Conservation (phyloP, 2,797 vertebrate species). For the Taenioides sp. region DNA sequence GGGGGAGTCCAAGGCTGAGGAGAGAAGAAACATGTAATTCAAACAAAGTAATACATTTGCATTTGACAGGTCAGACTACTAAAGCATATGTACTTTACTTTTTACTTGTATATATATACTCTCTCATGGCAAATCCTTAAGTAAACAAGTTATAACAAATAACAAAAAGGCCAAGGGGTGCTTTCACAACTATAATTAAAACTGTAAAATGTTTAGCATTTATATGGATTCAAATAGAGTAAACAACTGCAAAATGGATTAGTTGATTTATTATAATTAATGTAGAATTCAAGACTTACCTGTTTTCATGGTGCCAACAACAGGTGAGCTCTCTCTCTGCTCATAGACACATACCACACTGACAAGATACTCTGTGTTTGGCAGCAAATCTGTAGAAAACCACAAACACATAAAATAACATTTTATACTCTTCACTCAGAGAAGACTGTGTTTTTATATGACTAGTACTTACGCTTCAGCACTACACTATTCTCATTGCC, state of each 20-base stretch:
- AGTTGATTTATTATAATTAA: no score
- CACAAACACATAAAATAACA: background rate
- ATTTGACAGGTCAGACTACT: no score
- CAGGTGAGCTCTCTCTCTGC: slow-evolving; percentile 86
- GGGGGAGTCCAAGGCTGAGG: slow-evolving; percentile 89
- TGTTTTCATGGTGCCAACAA: slow-evolving; percentile 86
- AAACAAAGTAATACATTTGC: no score
- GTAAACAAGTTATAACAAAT: no score
- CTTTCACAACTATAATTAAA: no score
- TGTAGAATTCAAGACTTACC: slow-evolving; percentile 67
- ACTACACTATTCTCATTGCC: slow-evolving; percentile 78
- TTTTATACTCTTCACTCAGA: background rate
- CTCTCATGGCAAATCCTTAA: no score
- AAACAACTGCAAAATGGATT: no score
- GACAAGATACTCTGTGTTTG: slow-evolving; percentile 91
- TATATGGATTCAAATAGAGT: no score
- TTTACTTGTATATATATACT: no score
- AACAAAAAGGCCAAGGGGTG: no score
- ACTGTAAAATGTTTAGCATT: no score
- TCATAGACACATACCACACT: slow-evolving; percentile 91
- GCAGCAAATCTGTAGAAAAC: slow-evolving; percentile 84
- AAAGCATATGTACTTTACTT: no score
- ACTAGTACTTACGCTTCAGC: slow-evolving; percentile 82
- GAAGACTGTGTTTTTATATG: background rate
- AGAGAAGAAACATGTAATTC: background rate